Evolutionary conservation across 2,888 invertebrate species (phyloP), one percentile per base, ranked within the genome.

Genomic region (Drosophila nr. medialis): DNA sequence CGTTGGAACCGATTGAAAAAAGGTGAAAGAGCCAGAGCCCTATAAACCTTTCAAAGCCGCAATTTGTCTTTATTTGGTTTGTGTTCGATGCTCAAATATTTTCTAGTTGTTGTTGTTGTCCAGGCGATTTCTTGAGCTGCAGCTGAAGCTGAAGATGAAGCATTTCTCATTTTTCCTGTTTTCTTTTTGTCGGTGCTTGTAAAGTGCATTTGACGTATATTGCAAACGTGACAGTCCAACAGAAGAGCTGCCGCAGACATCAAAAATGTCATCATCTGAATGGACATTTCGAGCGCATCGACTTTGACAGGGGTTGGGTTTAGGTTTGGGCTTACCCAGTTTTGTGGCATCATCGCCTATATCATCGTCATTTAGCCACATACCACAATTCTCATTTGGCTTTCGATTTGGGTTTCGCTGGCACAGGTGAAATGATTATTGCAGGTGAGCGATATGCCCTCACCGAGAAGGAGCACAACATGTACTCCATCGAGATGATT

Each of bases 401-500:
- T 51, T 70, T 50, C 50, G 65, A 63, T 55, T 56, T 60, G 61
- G 63, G 75, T 75, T 58, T 59, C 42, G 21, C 24, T 92, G 49
- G 65, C 29, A 18, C 94, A 97, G 98, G 97, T 89, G 97, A 97
- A 93, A 98, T 98, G 97, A 97, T 98, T 93, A 97, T 98, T 92
- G 94, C 96, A 59, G 97, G 97, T 91, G 96, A 96, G 92, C 97
- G 97, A 92, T 97, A 97, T 93, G 94, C 95, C 74, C 97, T 97
- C 95, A 95, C 95, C 51, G 97, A 97, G 93, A 95, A 95, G 91
- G 95, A 95, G 93, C 95, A 95, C 83, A 96, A 96, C 1, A 96
- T 96, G 92, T 97, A 97, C 94, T 96, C 97, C 91, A 96, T 97
- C 11, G 96, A 96, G 92, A 97, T 97, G 97, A 94, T 95, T 62